Evolutionary conservation across 2,888 invertebrate species (phyloP), one percentile per base, ranked within the genome.

Genomic region (Pheosia gnoma): DNA sequence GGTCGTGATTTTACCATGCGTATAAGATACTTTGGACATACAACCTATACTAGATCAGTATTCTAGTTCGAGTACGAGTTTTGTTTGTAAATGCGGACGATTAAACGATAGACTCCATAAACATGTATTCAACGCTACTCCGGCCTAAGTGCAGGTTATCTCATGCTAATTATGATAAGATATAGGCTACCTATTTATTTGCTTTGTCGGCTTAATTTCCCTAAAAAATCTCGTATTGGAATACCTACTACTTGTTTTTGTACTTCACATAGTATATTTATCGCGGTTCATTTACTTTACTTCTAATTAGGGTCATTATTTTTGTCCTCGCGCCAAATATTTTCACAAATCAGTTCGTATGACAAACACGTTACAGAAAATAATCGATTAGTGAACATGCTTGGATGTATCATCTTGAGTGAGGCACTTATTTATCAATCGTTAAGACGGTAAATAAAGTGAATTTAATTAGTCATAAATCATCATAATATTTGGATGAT

Each of bases 1-100:
- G 61, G 66, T 65, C 59, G 43, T 67, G 74, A 67, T 73, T 69
- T 74, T 78, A 79, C 73, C 75, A 75, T 78, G 72, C 80, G 73
- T 72, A 70, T 74, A 74, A 70, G 68, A 75, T 77, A 76, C n/a
- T 74, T 73, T 25, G 25, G 8, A 51, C 51, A 51, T 51, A 49
- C 47, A 13, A 59, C 43, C 39, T 13, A 59, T n/a, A 39, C 38
- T 41, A 4, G n/a, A 13, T 39, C 39, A 25, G 6, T 25, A 51
- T 51, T 25, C 25, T 25, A 8, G 13, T 13, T 51, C 25, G 8
- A 51, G 6, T 25, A 25, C 51, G 51, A 51, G n/a, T 49, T 43
- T 8, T 49, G 49, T n/a, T 49, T 49, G n/a, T 49, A 13, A 51
- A 51, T 51, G 51, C 4, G 25, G 25, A 25, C 9, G 25, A 25